Percentiles rank a stretch among this genome's conserved stretches.
These are phyloP conservation scores for Trachymyrmex septentrionalis DNA, from an alignment of 1,140 invertebrate genomes.

Conservation along the genomic window DNA sequence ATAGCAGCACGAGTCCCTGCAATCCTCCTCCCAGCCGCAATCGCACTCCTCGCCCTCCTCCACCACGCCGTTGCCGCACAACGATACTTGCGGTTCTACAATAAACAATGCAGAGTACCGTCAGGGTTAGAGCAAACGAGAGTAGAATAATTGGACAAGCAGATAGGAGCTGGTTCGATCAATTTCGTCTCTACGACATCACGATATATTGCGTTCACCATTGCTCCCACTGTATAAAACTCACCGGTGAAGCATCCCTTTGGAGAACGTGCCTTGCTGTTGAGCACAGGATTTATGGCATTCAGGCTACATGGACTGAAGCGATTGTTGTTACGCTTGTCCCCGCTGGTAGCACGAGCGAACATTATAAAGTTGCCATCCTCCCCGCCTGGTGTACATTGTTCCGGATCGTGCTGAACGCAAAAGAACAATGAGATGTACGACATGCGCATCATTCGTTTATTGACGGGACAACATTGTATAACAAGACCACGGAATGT, in stretches of 20 bases:
- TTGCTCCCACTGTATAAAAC: constrained; percentile 28
- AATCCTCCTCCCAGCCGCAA: constrained; percentile 99
- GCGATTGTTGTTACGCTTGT: constrained; percentile 98
- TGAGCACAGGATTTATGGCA: constrained; percentile 97
- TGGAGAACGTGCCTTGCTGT: constrained; percentile 95
- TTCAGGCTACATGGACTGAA: constrained; percentile 97
- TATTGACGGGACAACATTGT: constrained; percentile 55
- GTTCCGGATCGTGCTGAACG: constrained; percentile 96
- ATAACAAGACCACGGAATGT: constrained; percentile 4
- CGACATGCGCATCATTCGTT: neutral
- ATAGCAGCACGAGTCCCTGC: constrained; percentile 97
- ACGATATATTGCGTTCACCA: constrained; percentile 13
- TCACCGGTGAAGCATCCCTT: constrained; percentile 97
- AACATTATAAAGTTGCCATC: constrained; percentile 99
- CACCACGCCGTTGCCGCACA: constrained; percentile 99
- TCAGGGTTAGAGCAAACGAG: neutral
- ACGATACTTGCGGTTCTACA: constrained; percentile 94
- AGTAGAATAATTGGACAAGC: constrained; percentile 7
- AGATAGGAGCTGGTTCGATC: neutral
- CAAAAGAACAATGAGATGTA: constrained; percentile 72
- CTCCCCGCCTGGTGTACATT: constrained; percentile 96
- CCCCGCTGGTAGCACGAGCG: constrained; percentile 97
- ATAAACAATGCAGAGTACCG: constrained; percentile 61
- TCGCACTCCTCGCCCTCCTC: constrained; percentile 99
- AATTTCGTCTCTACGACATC: neutral